These are phyloP conservation scores for Poeciliopsis occidentalis DNA, from an alignment of 2,113 vertebrate genomes.

Conservation along the genomic window DNA sequence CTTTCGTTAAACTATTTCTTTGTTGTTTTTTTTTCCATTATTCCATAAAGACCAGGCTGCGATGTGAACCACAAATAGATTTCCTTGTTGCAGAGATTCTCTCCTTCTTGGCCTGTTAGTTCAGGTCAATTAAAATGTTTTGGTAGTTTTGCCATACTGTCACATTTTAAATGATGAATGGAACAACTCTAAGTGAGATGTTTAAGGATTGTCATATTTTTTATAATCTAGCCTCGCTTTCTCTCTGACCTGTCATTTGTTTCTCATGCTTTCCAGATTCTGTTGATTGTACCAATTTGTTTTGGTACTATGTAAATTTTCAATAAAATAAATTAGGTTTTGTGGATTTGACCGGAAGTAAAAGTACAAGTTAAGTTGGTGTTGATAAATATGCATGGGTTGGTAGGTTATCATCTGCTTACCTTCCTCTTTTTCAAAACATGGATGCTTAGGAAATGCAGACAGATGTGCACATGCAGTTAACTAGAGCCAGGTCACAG, in stretches of 20 bases:
- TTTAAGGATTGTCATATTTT: no score
- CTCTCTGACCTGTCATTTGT: no score
- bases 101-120: background rate
- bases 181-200: background rate
- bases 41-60: background rate
- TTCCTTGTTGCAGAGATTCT: background rate
- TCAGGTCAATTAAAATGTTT: background rate
- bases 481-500: conserved; percentile 26
- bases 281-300: background rate
- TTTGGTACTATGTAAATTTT: background rate
- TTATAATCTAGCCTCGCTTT: no score
- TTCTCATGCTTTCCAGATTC: no score
- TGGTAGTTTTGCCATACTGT: background rate
- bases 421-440: conserved; percentile 14
- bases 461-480: conserved; percentile 9
- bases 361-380: no score
- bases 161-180: background rate
- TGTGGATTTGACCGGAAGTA: no score
- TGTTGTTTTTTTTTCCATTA: background rate
- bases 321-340: background rate
- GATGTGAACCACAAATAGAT: background rate
- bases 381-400: background rate
- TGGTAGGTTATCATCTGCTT: background rate
- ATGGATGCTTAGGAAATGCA: conserved; percentile 16
- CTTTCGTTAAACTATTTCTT: background rate